Evolutionary conservation across 2,888 invertebrate genomes (phyloP), one percentile per base, ranked within the genome.

Genomic region (Baronia brevicornis): DNA sequence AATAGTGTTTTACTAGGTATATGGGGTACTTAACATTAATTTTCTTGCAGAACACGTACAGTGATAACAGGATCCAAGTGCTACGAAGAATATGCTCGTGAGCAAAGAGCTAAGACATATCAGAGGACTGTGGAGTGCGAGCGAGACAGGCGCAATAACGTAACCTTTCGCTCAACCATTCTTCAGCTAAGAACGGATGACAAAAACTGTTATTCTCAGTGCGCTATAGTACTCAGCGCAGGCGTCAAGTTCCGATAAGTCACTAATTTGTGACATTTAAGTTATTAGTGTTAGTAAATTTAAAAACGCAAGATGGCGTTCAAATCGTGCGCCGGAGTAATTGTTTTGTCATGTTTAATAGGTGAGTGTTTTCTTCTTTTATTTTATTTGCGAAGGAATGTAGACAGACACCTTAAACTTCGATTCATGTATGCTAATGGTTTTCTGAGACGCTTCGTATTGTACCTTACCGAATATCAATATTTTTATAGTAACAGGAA

Each of bases 151-250:
- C 43, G 43, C 46, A 59, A 46, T 49, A 59, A 53, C 51, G 56
- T 64, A 71, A 72, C 82, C 82, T 82, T 80, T 82, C 80, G 71
- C 80, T 68, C 49, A 58, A 60, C 51, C 51, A 62, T 53, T 50
- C 54, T 54, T 51, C 62, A 61, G 65, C 67, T 77, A 73, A 77
- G 74, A 72, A 68, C 63, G 63, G 70, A 65, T 60, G 64, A 69
- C 75, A 70, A 74, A 78, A 74, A 73, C 51, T 72, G 68, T 67
- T 71, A 65, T 70, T 66, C 65, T 68, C 82, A 82, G 79, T 82
- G 67, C 68, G 62, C 64, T 54, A 54, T 64, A 63, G 75, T 67
- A 68, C 65, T 73, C 62, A 69, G 69, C 49, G 62, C 70, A 63
- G 68, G 68, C 71, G 72, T 63, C 69, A 72, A 63, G 52, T 60